Conservation (phyloP, 2,797 vertebrate species). For the Calcarius lapponicus region DNA sequence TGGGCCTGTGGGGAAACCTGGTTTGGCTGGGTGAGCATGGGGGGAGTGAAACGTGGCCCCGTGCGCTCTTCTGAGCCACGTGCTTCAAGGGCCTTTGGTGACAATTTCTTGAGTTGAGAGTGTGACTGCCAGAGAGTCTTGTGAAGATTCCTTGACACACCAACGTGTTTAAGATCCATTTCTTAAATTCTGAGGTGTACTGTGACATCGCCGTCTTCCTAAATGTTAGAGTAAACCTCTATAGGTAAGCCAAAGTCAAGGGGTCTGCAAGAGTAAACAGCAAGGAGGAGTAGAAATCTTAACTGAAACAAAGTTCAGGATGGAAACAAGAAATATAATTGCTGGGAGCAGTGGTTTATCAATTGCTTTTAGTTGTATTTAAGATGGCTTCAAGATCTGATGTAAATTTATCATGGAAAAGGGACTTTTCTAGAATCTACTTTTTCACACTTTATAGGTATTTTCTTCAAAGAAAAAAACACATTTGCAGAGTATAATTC, state of each 20-base stretch:
- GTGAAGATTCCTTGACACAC: fast-evolving
- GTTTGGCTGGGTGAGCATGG: not conserved
- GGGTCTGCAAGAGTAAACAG: not conserved
- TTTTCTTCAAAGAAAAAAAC: not conserved
- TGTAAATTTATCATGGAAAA: not conserved
- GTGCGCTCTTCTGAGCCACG: not conserved
- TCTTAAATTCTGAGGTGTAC: not conserved
- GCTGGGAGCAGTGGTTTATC: not conserved
- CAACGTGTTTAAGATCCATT: fast-evolving
- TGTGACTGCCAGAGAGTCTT: not conserved
- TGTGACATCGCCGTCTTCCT: not conserved
- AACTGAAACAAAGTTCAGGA: not conserved
- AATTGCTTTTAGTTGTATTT: not conserved
- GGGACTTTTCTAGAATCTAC: fast-evolving
- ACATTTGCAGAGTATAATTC: not conserved
- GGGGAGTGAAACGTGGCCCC: fast-evolving
- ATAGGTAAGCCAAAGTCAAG: not conserved
- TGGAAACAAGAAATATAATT: not conserved
- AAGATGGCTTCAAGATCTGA: not conserved
- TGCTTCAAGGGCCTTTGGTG: not conserved
- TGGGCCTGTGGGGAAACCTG: not conserved
- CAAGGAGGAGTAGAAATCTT: not conserved
- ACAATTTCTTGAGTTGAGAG: fast-evolving
- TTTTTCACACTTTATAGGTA: not conserved
- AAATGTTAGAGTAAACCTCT: not conserved